Evolutionary conservation across 2,113 vertebrate species (phyloP).

Genomic region (Aspidoscelis tigris): DNA sequence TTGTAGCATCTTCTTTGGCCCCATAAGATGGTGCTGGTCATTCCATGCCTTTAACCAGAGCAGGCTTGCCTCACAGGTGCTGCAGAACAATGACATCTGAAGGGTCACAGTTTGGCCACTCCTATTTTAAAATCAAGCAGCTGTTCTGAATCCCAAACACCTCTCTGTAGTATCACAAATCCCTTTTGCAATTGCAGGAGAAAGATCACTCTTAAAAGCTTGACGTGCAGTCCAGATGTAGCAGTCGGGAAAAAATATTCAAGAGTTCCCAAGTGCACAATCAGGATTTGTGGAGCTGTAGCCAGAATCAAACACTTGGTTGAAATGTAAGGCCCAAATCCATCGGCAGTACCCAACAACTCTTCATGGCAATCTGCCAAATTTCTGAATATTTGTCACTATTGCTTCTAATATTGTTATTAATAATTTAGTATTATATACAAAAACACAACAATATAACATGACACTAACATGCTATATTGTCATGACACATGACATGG

Average conservation of each 20-base stretch:
- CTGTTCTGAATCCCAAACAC: no score
- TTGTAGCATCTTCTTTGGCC: background rate
- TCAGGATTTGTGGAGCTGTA: background rate
- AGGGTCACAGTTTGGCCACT: no score
- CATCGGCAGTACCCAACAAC: background rate
- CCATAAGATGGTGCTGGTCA: no score
- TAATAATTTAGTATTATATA: background rate
- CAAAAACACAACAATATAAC: no score
- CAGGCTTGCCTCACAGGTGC: no score
- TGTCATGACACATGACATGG: no score
- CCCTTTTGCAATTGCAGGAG: background rate
- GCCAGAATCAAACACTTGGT: background rate
- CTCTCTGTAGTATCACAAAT: background rate
- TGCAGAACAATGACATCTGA: no score
- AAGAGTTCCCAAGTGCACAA: background rate
- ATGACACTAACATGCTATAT: no score
- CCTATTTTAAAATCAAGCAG: no score
- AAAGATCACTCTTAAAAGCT: background rate
- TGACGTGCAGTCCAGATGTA: background rate
- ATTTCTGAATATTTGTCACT: background rate
- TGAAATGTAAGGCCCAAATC: background rate
- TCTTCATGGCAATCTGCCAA: background rate
- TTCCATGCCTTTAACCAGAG: no score
- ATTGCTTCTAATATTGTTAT: background rate
- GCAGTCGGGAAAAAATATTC: background rate